Evolutionary conservation across 2,888 invertebrate genomes (phyloP).

Genomic region (Zygothrica quintamaculata): DNA sequence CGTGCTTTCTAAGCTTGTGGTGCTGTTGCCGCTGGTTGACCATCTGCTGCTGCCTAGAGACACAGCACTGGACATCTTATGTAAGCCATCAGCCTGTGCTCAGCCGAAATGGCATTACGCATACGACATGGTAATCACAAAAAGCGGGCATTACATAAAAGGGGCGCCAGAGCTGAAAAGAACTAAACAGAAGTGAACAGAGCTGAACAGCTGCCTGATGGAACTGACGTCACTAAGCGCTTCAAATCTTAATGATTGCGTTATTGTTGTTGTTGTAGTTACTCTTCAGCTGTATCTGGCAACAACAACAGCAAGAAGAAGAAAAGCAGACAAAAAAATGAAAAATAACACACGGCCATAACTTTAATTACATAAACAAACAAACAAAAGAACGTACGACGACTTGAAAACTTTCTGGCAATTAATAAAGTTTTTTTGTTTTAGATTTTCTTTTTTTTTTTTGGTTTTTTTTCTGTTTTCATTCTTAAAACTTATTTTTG

Average conservation of each 20-base stretch:
- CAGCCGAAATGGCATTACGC: constrained; percentile 50
- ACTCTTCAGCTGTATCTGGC: neutral
- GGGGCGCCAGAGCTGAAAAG: constrained; percentile 1
- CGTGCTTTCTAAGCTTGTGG: constrained; percentile 40
- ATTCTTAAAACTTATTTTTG: constrained; percentile 8
- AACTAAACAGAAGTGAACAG: neutral
- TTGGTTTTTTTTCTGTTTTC: constrained; percentile 17
- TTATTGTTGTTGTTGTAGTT: constrained; percentile 18
- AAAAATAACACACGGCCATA: constrained; percentile 41
- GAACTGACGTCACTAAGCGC: constrained; percentile 45
- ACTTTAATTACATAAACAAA: constrained; percentile 77
- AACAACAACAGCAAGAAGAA: constrained; percentile 35
- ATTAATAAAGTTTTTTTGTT: constrained; percentile 68
- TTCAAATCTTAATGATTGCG: constrained; percentile 1
- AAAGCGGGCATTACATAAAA: constrained; percentile 40
- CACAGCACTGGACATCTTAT: constrained; percentile 52
- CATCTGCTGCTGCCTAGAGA: constrained; percentile 36
- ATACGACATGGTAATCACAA: constrained; percentile 49
- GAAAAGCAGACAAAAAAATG: constrained; percentile 19
- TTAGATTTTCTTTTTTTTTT: constrained; percentile 24
- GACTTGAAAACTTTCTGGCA: constrained; percentile 57
- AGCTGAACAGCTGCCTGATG: constrained; percentile 18
- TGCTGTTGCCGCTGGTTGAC: constrained; percentile 16
- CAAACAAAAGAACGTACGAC: constrained; percentile 41
- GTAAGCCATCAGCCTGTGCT: constrained; percentile 35